Evolutionary conservation across 2,888 invertebrate species (phyloP).

Genomic region (Lysandra coridon): DNA sequence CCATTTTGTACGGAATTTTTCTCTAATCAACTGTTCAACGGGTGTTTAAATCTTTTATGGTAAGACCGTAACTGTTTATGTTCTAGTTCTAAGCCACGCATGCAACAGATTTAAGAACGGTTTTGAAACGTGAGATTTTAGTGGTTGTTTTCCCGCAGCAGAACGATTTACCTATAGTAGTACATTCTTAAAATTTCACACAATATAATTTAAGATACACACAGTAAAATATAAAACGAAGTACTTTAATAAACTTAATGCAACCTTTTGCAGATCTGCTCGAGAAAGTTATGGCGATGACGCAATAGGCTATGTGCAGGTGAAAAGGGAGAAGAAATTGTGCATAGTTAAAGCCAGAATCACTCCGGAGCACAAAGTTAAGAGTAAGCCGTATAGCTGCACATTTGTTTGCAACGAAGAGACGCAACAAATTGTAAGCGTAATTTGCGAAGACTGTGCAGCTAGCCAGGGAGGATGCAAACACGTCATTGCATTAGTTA

Average conservation of each 20-base stretch:
- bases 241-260: conserved; percentile 1
- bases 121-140: too few species aligned
- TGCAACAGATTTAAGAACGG: not conserved
- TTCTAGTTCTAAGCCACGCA: not conserved
- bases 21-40: too few species aligned
- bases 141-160: too few species aligned
- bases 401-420: conserved; percentile 10
- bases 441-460: conserved; percentile 23
- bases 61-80: not conserved
- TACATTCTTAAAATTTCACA: too few species aligned
- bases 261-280: conserved; percentile 35
- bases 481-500: not conserved
- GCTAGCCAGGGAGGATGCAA: conserved; percentile 5
- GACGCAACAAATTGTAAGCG: not conserved
- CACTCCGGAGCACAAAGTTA: conserved; percentile 36
- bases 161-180: too few species aligned
- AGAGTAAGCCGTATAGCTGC: not conserved
- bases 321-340: conserved; percentile 38
- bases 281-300: conserved; percentile 38
- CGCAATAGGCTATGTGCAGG: conserved; percentile 42
- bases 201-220: not conserved
- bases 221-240: not conserved
- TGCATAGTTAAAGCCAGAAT: conserved; percentile 43
- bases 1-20: too few species aligned
- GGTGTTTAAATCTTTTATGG: too few species aligned